Evolutionary conservation across 2,113 vertebrate genomes (phyloP), one percentile per base, ranked within the genome.

Genomic region (Paramormyrops kingsleyae): DNA sequence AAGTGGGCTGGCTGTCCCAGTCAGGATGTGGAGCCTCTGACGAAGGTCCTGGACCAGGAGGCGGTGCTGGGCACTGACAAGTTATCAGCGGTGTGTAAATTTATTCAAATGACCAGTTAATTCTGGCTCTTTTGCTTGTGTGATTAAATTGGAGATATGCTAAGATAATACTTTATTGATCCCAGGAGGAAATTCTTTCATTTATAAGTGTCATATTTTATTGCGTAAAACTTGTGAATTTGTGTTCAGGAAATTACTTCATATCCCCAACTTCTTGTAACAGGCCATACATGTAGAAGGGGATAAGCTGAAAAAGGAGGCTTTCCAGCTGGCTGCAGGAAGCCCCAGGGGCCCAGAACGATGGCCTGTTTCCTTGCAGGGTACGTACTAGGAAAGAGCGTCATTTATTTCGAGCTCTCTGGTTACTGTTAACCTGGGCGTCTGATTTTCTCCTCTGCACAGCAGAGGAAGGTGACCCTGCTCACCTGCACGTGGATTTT

Each of bases 11-110:
- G 95, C 96, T 96, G 7, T 95, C 94, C 0, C 93, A 92, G 94
- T 42, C 94, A 96, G 87, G 95, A 96, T 88, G 94, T 96, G 0
- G 95, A 96, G 85, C 90, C 95, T 42, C 92, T 96, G 47, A 94
- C 95, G 87, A 95, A 94, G 91, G 5, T 94, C 94, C 89, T 93
- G 91, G 93, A 94, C 93, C 1, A 95, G 96, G 92, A 90, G 88
- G 46, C 93, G 92, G 2, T 92, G 94, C 2, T 94, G 88, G 15
- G 92, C 92, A 1, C 92, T 91, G 42, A 94, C 93, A 56, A 15
- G 88, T 53, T 89, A 53, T 24, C 92, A 87, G 24, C 93, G 89
- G 84, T 96, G 94, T 89, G 39, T 49, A 0, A 92, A 95, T 66
- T 96, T 94, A 91, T 66, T 49, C 0, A 90, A 87, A 4, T 47